Evolutionary conservation across 1,140 invertebrate genomes (phyloP).

Genomic region (Diorhabda elongata): DNA sequence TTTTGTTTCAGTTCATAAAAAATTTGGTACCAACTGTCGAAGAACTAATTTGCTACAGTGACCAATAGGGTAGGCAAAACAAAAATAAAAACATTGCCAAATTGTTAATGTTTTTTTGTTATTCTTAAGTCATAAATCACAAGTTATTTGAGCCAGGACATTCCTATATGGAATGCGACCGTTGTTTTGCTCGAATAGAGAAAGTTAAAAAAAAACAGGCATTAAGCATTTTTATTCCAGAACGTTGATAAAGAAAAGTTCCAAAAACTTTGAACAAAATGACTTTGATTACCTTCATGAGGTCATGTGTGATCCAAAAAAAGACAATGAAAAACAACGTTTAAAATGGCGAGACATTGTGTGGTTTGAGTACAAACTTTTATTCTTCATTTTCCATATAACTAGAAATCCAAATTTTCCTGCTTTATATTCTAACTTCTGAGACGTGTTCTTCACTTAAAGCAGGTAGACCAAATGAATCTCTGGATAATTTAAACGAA

Average conservation of each 20-base stretch:
- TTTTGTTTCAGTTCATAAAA: constrained; percentile 2
- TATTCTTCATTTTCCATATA: constrained; percentile 2
- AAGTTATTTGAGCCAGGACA: constrained; percentile 26
- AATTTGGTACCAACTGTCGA: not conserved
- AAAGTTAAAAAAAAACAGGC: constrained; percentile 17
- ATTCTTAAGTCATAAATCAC: constrained; percentile 19
- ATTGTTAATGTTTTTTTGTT: constrained; percentile 26
- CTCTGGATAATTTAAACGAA: constrained; percentile 9
- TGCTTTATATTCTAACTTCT: not conserved
- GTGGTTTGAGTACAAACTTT: constrained; percentile 13
- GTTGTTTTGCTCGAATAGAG: constrained; percentile 18
- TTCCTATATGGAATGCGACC: constrained; percentile 27
- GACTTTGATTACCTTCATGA: constrained; percentile 5
- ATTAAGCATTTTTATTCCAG: constrained; percentile 20
- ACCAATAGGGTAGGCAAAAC: constrained; percentile 27
- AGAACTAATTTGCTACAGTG: constrained; percentile 23
- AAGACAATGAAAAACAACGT: constrained; percentile 6
- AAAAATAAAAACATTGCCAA: constrained; percentile 30
- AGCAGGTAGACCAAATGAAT: constrained; percentile 16
- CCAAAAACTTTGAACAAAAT: not conserved
- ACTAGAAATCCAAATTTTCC: not conserved
- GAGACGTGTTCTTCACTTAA: constrained; percentile 16
- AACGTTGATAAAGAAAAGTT: constrained; percentile 16
- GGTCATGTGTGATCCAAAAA: constrained; percentile 12
- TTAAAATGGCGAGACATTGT: constrained; percentile 12